Conservation (phyloP, 2,797 vertebrate genomes). For the Spondyliosoma cantharus region DNA sequence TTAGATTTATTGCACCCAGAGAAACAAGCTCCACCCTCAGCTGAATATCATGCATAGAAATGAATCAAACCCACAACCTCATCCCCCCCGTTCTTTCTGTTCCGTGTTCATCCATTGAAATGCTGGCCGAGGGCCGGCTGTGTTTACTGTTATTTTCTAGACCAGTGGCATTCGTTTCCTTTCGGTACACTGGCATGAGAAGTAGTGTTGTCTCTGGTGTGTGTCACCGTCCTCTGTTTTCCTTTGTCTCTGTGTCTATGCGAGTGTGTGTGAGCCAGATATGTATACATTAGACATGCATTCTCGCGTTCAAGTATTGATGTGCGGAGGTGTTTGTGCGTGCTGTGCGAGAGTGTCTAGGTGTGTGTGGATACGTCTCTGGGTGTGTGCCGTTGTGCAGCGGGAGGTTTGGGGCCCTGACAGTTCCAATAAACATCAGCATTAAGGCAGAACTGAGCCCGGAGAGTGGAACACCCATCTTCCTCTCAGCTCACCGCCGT, state of each 20-base stretch:
- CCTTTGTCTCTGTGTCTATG: background rate
- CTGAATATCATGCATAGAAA: background rate
- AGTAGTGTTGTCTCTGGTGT: constrained; percentile 19
- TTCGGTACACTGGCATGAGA: constrained; percentile 17
- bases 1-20: background rate
- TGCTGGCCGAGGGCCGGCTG: constrained; percentile 10
- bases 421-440: constrained; percentile 74
- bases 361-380: background rate
- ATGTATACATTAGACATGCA: background rate
- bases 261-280: background rate
- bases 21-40: background rate
- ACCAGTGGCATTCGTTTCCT: constrained; percentile 40
- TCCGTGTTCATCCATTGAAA: constrained; percentile 30
- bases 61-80: background rate
- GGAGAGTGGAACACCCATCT: constrained; percentile 47
- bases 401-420: constrained; percentile 57
- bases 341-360: background rate
- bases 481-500: constrained; percentile 28
- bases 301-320: constrained; percentile 26
- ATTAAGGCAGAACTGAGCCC: constrained; percentile 70
- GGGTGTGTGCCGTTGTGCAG: constrained; percentile 32
- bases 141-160: constrained; percentile 59
- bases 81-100: background rate
- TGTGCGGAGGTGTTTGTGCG: background rate
- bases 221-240: background rate